phyloP scores from a whole-genome alignment of 2,797 vertebrate genomes.

The Anomalospiza imberbis region DNA sequence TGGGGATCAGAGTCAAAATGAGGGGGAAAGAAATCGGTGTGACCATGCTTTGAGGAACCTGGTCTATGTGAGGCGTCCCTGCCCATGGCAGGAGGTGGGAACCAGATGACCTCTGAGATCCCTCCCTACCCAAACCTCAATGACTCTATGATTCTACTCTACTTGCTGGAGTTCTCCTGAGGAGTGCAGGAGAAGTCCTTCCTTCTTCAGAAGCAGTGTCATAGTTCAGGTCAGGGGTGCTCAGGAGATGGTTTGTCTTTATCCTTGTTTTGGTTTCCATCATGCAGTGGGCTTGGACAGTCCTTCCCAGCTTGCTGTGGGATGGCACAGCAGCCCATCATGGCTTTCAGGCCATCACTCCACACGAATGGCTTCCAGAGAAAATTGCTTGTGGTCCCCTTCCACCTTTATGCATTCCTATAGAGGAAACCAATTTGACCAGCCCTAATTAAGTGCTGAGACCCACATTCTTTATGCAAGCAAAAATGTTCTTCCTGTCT shows the following conservation, averaged over 20 bases:
- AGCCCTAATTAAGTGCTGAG: neutral
- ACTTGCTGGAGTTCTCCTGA: neutral
- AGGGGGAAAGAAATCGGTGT: neutral
- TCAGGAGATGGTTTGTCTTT: fast-evolving
- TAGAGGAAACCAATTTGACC: neutral
- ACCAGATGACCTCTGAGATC: neutral
- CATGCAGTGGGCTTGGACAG: neutral
- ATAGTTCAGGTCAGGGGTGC: neutral
- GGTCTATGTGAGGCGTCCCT: neutral
- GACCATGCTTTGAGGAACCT: neutral
- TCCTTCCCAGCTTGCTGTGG: fast-evolving
- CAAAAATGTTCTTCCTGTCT: neutral
- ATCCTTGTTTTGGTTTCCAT: neutral
- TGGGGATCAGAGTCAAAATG: neutral
- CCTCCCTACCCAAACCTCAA: neutral
- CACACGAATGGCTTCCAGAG: fast-evolving
- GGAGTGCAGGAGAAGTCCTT: neutral
- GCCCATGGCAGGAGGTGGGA: neutral
- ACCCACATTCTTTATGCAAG: neutral
- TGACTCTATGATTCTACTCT: neutral
- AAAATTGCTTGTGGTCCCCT: neutral
- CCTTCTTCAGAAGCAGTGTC: neutral
- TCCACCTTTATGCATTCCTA: neutral
- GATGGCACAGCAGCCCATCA: fast-evolving
- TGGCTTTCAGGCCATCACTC: neutral